Conservation (phyloP, 2,888 invertebrate genomes). For the Keiferia lycopersicella region DNA sequence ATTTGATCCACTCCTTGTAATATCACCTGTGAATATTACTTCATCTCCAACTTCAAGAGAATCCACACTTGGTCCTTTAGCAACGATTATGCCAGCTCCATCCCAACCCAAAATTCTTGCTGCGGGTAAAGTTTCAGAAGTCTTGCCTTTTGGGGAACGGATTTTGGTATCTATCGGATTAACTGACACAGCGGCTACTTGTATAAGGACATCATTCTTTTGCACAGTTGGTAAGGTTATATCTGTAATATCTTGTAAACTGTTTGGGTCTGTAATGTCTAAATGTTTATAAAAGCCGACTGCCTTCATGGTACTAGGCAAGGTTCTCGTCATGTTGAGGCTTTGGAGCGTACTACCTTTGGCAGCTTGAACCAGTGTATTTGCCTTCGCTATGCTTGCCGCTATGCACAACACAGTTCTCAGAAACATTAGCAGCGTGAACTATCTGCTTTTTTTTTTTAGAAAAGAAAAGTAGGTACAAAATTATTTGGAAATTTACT, state of each 20-base stretch:
- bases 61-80: slow-evolving; percentile 53
- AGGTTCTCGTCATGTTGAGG: slow-evolving; percentile 24
- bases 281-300: slow-evolving; percentile 71
- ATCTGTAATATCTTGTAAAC: slow-evolving; percentile 62
- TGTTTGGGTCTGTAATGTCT: slow-evolving; percentile 59
- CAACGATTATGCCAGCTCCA: slow-evolving; percentile 64
- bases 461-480: no score
- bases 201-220: slow-evolving; percentile 59
- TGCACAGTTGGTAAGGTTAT: slow-evolving; percentile 54
- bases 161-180: slow-evolving; percentile 70
- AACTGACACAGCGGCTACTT: slow-evolving; percentile 68
- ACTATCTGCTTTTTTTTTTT: not conserved
- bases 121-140: slow-evolving; percentile 43
- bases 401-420: slow-evolving; percentile 12
- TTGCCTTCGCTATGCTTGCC: slow-evolving; percentile 17
- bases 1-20: slow-evolving; percentile 62
- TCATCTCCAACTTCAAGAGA: slow-evolving; percentile 63
- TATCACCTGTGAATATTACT: slow-evolving; percentile 66
- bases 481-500: not conserved
- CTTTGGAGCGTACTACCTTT: slow-evolving; percentile 15
- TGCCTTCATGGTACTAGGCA: slow-evolving; percentile 69
- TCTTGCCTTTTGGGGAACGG: slow-evolving; percentile 60
- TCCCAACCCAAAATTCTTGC: slow-evolving; percentile 69
- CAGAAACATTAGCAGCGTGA: not conserved
- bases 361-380: not conserved